These are phyloP conservation scores for Aromia moschata DNA, from an alignment of 2,888 invertebrate genomes.

Conservation along the genomic window DNA sequence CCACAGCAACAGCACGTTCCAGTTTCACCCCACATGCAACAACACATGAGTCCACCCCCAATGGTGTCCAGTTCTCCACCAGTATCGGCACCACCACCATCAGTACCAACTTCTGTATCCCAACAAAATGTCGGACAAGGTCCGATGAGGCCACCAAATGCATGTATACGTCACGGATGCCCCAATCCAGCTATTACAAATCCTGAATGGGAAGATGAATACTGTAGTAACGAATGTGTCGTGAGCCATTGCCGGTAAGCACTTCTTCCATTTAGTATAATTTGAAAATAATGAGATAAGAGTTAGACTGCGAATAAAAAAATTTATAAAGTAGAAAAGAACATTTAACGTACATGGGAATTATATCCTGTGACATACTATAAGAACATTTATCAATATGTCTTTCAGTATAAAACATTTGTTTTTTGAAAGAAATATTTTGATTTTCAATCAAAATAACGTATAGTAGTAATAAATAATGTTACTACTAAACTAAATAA, in stretches of 20 bases:
- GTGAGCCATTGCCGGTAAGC: constrained; percentile 90
- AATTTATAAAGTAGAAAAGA: too few relatives aligned
- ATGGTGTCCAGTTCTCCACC: constrained; percentile 69
- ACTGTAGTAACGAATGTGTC: constrained; percentile 97
- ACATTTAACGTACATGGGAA: too few relatives aligned
- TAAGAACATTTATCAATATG: too few relatives aligned
- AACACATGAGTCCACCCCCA: constrained; percentile 63
- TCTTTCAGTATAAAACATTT: too few relatives aligned
- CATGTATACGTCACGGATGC: constrained; percentile 90
- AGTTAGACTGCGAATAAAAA: too few relatives aligned
- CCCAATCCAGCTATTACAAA: constrained; percentile 89
- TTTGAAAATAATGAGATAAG: too few relatives aligned
- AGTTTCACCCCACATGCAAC: constrained; percentile 59
- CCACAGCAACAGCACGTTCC: constrained; percentile 57
- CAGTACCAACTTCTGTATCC: constrained; percentile 63
- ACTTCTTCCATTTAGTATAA: too few relatives aligned
- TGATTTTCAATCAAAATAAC: too few relatives aligned
- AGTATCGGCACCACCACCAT: constrained; percentile 59
- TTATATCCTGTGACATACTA: too few relatives aligned
- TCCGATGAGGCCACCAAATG: constrained; percentile 61
- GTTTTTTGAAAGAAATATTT: too few relatives aligned
- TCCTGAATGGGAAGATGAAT: constrained; percentile 96
- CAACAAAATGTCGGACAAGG: constrained; percentile 62
- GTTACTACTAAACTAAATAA: too few relatives aligned
- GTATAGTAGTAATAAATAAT: too few relatives aligned